phyloP scores from a whole-genome alignment of 2,797 vertebrate species.

The Cheirogaleus major region DNA sequence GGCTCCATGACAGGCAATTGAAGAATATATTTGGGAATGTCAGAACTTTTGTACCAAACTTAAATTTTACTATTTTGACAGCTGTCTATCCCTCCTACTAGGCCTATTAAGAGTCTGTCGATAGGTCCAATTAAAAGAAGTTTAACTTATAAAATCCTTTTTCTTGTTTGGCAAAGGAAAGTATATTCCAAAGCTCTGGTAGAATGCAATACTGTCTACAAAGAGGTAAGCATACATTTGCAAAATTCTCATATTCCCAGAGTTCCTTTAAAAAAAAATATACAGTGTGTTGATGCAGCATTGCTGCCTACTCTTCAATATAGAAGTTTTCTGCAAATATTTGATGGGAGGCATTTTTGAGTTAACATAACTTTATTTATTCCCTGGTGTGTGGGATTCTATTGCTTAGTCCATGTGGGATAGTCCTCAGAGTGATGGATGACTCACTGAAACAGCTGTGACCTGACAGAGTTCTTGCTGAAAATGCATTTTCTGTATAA shows the following conservation, averaged over 20 bases:
- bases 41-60: not conserved
- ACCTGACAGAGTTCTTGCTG: conserved; percentile 57
- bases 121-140: not conserved
- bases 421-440: conserved; percentile 61
- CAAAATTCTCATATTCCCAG: not conserved
- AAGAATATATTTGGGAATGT: not conserved
- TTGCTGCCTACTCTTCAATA: not conserved
- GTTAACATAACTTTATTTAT: conserved; percentile 58
- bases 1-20: not conserved
- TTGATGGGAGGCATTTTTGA: not conserved
- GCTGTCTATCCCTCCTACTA: not conserved
- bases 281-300: not conserved
- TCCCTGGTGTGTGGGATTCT: conserved; percentile 51
- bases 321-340: not conserved
- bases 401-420: conserved; percentile 56
- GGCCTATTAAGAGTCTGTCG: not conserved
- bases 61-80: not conserved
- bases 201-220: not conserved
- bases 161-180: not conserved
- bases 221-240: not conserved
- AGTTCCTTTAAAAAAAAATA: not conserved
- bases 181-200: not conserved
- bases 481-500: conserved; percentile 60
- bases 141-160: not conserved
- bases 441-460: conserved; percentile 74